Evolutionary conservation across 1,140 invertebrate genomes (phyloP), one percentile per base, ranked within the genome.

Genomic region (Chelonus insularis): DNA sequence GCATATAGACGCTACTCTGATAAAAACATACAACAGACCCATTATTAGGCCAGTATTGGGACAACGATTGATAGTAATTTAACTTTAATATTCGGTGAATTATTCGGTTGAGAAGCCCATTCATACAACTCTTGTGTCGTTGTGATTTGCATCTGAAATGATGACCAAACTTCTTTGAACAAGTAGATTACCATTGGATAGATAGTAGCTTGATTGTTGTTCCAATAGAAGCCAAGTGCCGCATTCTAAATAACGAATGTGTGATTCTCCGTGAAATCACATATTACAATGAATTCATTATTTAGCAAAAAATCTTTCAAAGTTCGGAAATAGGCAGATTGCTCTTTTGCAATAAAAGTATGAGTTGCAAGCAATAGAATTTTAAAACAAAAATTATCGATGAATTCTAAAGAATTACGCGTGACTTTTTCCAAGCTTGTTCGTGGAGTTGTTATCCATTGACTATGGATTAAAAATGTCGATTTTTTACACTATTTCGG

Each of bases 251-350:
- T 20, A n/a, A 57, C 29, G 16, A 57, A 57, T 29, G 37, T 41
- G 9, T 48, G 23, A 23, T 48, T 48, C 64, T 73, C 64, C 21
- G 68, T 68, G 62, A 72, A 76, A 65, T 75, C 68, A 45, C 63
- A 60, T 21, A 65, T 21, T 8, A 63, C 52, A 34, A 67, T 3
- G 54, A 63, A 62, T 18, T 65, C 57, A 23, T 16, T n/a, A 6
- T 61, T 16, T 57, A 52, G 14, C 25, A 69, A 60, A 58, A 56
- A 54, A 34, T 59, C 51, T 54, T 64, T 67, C 9, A 16, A 4
- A 50, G 37, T 29, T 63, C 63, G 64, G 7, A 67, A 25, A 34
- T 36, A 64, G 39, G 9, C 50, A 23, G 54, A 21, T 57, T 69
- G 68, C 43, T 66, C 20, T 59, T 69, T 70, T 0, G 67, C 59